phyloP scores from a whole-genome alignment of 2,888 invertebrate genomes.

The Campoplex nolae region DNA sequence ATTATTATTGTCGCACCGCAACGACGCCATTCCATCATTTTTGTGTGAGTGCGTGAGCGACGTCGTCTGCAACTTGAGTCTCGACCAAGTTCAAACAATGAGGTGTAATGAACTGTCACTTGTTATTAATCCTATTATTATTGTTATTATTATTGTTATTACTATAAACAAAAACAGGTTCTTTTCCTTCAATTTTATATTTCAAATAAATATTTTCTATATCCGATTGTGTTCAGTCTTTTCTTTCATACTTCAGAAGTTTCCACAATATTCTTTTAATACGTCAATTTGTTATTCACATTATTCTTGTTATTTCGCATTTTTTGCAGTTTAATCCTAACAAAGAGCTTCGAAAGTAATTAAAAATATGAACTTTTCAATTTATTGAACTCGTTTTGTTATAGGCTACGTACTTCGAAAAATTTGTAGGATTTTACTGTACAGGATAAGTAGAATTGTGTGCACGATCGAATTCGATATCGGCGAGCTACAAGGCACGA shows the following conservation, averaged over 20 bases:
- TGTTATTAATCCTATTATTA: not conserved
- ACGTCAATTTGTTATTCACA: not conserved
- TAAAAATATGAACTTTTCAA: not conserved
- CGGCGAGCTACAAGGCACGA: too few relatives aligned
- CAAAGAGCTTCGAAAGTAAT: not conserved
- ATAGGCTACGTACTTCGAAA: not conserved
- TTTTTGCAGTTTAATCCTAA: not conserved
- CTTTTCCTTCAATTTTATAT: not conserved
- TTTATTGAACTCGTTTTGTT: not conserved
- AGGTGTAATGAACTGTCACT: not conserved
- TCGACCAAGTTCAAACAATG: not conserved
- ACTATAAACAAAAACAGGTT: not conserved
- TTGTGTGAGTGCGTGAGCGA: not conserved
- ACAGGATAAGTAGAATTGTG: not conserved
- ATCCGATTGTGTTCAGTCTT: too few relatives aligned
- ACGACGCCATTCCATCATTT: conserved; percentile 36
- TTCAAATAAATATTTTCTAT: not conserved
- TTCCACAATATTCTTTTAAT: not conserved
- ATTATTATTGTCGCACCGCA: conserved; percentile 45
- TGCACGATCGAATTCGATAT: too few relatives aligned
- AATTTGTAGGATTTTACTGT: not conserved
- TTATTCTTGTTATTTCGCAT: not conserved
- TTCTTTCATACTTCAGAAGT: not conserved
- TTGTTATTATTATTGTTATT: not conserved
- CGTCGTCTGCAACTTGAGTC: conserved; percentile 10